Evolutionary conservation across 2,888 invertebrate species (phyloP).

Genomic region (Pyrochroa serraticornis): DNA sequence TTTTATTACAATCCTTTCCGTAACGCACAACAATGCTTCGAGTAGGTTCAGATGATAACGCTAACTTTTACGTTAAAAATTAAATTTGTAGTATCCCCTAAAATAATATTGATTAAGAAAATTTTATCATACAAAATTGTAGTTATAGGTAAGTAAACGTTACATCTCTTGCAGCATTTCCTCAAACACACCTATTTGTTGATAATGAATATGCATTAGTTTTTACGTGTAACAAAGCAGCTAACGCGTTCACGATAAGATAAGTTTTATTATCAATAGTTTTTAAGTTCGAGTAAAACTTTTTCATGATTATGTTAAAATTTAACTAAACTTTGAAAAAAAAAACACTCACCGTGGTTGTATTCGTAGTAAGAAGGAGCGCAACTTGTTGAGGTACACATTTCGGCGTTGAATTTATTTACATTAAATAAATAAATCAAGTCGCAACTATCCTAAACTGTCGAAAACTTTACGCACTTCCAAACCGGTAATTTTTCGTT

Average conservation of each 20-base stretch:
- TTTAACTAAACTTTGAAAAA: background rate
- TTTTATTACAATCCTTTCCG: too few relatives aligned
- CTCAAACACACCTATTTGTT: background rate
- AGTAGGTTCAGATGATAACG: too few relatives aligned
- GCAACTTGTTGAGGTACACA: conserved; percentile 35
- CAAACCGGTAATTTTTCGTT: background rate
- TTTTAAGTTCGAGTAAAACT: too few relatives aligned
- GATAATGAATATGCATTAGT: background rate
- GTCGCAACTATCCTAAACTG: conserved; percentile 17
- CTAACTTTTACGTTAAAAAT: too few relatives aligned
- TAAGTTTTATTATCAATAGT: too few relatives aligned
- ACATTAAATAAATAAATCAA: conserved; percentile 17
- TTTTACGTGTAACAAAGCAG: too few relatives aligned
- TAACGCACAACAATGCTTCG: too few relatives aligned
- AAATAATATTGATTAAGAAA: too few relatives aligned
- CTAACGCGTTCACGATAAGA: too few relatives aligned
- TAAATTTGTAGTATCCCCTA: background rate
- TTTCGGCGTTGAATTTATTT: conserved; percentile 15
- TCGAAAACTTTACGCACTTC: conserved; percentile 24
- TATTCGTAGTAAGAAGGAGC: conserved; percentile 34
- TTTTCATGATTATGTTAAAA: background rate
- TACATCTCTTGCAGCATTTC: too few relatives aligned
- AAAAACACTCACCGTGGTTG: conserved; percentile 31
- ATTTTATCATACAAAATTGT: too few relatives aligned
- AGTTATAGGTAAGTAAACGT: too few relatives aligned